Evolutionary conservation across 1,140 invertebrate species (phyloP), one percentile per base, ranked within the genome.

Genomic region (Oscheius sp.): DNA sequence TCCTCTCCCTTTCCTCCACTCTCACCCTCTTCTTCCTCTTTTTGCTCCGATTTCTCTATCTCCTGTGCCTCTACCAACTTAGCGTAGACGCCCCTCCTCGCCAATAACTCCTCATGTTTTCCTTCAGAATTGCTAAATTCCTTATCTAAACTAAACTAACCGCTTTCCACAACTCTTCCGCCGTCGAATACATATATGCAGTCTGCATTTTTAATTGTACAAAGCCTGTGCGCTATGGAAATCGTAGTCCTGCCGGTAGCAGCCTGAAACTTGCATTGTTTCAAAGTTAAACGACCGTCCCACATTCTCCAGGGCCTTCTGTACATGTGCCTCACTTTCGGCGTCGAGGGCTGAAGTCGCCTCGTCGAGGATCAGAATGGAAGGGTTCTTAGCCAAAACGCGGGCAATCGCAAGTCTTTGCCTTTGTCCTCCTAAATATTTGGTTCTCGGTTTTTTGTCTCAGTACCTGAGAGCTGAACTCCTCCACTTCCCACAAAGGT

Each of bases 191-290:
- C 81, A 55, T 75, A 77, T 35, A 85, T 85, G 7, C 78, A 69
- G 68, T 85, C 81, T 1, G 80, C 80, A 80, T 90, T 88, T 75
- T 89, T 86, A 36, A 91, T 88, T 0, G 90, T 91, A 1, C 90
- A 88, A 2, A 91, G 86, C 4, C 91, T 87, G 84, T 92, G 91
- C 0, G 91, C 91, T 65, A 92, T 91, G 13, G 90, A 89, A 35
- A 92, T 89, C 75, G 90, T 91, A 1, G 91, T 92, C 26, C 82
- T 62, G 36, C 84, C 85, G 18, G 64, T 74, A 23, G 29, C 45
- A 29, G 73, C 73, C 23, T 76, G 88, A 61, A 90, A 88, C 49
- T 97, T 82, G 0, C 94, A 89, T 38, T 97, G 88, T 75, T 97
- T 82, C 93, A 92, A 92, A 95, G 86, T 1, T 88, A 88, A 79